phyloP scores from a whole-genome alignment of 2,797 vertebrate species.

The Aphelocoma californica region DNA sequence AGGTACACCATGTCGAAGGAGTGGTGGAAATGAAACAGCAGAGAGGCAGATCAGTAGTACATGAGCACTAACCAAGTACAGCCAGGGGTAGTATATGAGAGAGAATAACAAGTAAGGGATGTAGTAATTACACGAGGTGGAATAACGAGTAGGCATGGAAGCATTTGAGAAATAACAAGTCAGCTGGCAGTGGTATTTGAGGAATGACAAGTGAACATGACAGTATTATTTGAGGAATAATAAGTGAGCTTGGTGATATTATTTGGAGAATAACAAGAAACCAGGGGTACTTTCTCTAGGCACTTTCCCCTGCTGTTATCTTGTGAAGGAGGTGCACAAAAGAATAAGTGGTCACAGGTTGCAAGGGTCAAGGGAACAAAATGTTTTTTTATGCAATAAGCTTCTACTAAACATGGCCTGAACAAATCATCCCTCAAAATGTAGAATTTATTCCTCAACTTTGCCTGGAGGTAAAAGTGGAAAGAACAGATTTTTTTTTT shows the following conservation, averaged over 20 bases:
- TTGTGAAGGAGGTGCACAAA: slow-evolving; percentile 47
- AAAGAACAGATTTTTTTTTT: slow-evolving; percentile 84
- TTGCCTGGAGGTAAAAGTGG: slow-evolving; percentile 86
- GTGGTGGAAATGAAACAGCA: slow-evolving; percentile 24
- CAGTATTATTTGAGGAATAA: slow-evolving; percentile 69
- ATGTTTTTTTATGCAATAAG: slow-evolving; percentile 71
- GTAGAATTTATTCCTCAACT: slow-evolving; percentile 87
- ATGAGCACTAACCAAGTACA: slow-evolving; percentile 45
- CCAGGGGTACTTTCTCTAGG: slow-evolving; percentile 28
- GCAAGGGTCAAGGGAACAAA: slow-evolving; percentile 64
- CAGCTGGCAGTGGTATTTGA: slow-evolving; percentile 53
- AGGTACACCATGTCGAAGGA: not conserved
- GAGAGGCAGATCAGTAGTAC: slow-evolving; percentile 28
- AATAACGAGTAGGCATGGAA: slow-evolving; percentile 44
- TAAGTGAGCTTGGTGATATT: slow-evolving; percentile 49
- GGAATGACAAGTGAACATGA: slow-evolving; percentile 65
- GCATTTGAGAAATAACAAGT: slow-evolving; percentile 62
- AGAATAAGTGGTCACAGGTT: slow-evolving; percentile 60
- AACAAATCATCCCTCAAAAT: slow-evolving; percentile 83
- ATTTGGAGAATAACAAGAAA: slow-evolving; percentile 69
- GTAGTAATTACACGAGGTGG: slow-evolving; percentile 62
- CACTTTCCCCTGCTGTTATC: not conserved
- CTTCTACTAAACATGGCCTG: slow-evolving; percentile 78
- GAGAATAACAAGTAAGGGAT: slow-evolving; percentile 48
- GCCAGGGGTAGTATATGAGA: slow-evolving; percentile 7